These are phyloP conservation scores for Calosoma granatense DNA, from an alignment of 1,140 invertebrate genomes.

Conservation along the genomic window DNA sequence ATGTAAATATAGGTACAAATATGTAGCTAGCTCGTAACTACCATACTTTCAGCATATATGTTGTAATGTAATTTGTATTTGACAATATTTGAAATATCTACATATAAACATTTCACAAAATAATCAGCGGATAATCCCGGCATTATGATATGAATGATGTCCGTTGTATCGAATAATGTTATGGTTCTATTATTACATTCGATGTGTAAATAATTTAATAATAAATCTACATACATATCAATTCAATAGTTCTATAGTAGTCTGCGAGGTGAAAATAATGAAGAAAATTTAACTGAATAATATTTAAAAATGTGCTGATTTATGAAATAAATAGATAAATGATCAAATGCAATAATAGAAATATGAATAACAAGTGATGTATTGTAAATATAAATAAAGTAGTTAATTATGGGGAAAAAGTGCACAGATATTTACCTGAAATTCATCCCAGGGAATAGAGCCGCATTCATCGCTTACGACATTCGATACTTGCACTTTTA, in stretches of 20 bases:
- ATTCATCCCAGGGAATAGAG: constrained; percentile 85
- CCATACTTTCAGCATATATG: no score
- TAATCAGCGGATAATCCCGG: no score
- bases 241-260: no score
- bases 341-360: constrained; percentile 13
- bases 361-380: constrained; percentile 15
- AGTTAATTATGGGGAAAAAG: constrained; percentile 17
- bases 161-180: constrained; percentile 26
- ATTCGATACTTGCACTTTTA: constrained; percentile 68
- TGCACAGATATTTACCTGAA: constrained; percentile 85
- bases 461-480: constrained; percentile 70
- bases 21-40: neutral
- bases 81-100: no score
- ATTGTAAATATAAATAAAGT: constrained; percentile 15
- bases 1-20: constrained; percentile 29
- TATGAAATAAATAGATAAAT: constrained; percentile 10
- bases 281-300: constrained; percentile 13
- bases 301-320: constrained; percentile 11
- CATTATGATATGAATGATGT: no score
- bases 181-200: constrained; percentile 22
- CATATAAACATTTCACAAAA: no score
- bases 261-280: no score
- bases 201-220: constrained; percentile 14
- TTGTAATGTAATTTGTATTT: no score
- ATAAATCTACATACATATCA: neutral